A percentile compares a stretch with the other conserved stretches of the same genome.
Evolutionary conservation across 1,140 invertebrate genomes (phyloP).

Genomic region (Drosophila bocqueti): DNA sequence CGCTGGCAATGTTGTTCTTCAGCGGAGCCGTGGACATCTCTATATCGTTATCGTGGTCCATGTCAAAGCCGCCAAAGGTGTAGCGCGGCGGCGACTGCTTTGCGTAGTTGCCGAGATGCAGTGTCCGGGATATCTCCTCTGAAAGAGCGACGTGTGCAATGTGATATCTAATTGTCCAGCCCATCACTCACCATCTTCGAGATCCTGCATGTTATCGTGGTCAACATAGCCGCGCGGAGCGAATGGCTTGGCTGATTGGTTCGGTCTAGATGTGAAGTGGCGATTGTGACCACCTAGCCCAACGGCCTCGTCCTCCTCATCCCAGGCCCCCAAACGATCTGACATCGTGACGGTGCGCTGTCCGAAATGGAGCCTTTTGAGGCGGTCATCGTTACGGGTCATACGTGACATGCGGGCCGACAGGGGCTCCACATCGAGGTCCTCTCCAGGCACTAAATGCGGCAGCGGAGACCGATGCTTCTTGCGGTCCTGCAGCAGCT

Average conservation of each 20-base stretch:
- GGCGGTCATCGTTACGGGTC: conserved; percentile 27
- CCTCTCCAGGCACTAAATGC: neutral
- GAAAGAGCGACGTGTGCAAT: neutral
- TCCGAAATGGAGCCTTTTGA: conserved; percentile 39
- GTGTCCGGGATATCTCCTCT: conserved; percentile 68
- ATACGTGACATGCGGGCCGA: conserved; percentile 56
- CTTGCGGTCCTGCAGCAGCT: conserved; percentile 85
- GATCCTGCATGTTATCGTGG: conserved; percentile 81
- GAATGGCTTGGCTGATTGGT: conserved; percentile 52
- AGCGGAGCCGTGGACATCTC: conserved; percentile 40
- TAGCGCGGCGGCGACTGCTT: conserved; percentile 34
- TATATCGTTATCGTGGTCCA: conserved; percentile 47
- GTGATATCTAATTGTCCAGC: neutral
- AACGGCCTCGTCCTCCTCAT: conserved; percentile 16
- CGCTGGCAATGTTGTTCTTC: conserved; percentile 25
- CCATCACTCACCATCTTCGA: conserved; percentile 74
- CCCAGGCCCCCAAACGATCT: conserved; percentile 39
- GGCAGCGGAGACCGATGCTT: conserved; percentile 29
- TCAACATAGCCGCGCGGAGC: conserved; percentile 77
- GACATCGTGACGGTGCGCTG: conserved; percentile 57
- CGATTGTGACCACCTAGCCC: conserved; percentile 6
- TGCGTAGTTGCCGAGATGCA: conserved; percentile 55
- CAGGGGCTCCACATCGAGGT: neutral
- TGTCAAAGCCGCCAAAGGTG: conserved; percentile 35
- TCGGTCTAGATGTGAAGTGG: conserved; percentile 15